Percentiles rank a stretch among this genome's conserved stretches.
These are phyloP conservation scores for Heliocidaris erythrogramma DNA, from an alignment of 35 echinoderm and acorn worm species.

Conservation along the genomic window DNA sequence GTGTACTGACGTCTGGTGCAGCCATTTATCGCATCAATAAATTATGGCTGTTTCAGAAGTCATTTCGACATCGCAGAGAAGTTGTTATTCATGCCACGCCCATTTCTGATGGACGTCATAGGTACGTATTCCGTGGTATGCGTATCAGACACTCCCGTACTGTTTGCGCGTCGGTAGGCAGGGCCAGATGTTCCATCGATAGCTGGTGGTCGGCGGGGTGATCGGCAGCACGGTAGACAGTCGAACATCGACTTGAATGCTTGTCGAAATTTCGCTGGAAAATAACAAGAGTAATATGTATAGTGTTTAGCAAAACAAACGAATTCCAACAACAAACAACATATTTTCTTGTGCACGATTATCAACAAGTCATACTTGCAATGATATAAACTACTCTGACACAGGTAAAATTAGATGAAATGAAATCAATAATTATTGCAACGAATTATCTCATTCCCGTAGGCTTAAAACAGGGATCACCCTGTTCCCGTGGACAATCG, in stretches of 20 bases:
- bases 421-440: too few relatives aligned
- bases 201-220: background rate
- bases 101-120: slow-evolving; percentile 39
- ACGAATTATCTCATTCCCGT: too few relatives aligned
- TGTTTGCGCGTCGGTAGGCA: slow-evolving; percentile 26
- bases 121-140: slow-evolving; percentile 54
- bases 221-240: slow-evolving; percentile 25
- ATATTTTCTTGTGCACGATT: too few relatives aligned
- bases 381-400: too few relatives aligned
- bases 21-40: too few relatives aligned
- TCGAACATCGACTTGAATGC: slow-evolving; percentile 59
- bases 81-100: background rate
- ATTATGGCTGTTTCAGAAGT: background rate
- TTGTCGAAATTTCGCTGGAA: slow-evolving; percentile 59
- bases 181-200: background rate
- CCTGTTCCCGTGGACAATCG: too few relatives aligned
- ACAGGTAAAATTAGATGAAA: too few relatives aligned
- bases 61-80: background rate
- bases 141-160: slow-evolving; percentile 48
- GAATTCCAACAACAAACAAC: too few relatives aligned
- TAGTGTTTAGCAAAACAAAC: background rate
- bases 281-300: background rate
- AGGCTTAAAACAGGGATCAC: too few relatives aligned
- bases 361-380: too few relatives aligned
- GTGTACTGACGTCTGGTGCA: background rate